Conservation (phyloP, 2,113 vertebrate genomes). For the Neodontobutis hainanensis region DNA sequence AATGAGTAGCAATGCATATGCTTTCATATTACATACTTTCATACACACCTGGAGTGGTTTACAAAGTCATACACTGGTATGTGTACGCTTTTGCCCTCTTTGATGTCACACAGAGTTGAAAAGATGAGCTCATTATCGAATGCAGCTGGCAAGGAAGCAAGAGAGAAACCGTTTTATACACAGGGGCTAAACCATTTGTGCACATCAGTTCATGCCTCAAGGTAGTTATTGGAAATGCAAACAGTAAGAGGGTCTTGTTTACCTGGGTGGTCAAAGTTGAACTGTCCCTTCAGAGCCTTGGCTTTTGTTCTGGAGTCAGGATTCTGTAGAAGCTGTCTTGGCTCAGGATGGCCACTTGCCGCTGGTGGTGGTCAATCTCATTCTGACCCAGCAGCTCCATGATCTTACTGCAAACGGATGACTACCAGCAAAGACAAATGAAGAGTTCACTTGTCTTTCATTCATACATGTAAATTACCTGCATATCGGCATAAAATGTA, state of each 20-base stretch:
- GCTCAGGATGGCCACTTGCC: constrained; percentile 95
- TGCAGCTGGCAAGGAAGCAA: constrained; percentile 80
- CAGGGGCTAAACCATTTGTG: neutral
- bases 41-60: constrained; percentile 86
- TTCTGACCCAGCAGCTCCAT: constrained; percentile 97
- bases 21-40: no score
- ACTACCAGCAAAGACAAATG: constrained; percentile 72
- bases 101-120: constrained; percentile 87
- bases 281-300: constrained; percentile 94
- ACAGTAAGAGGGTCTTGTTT: no score
- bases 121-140: constrained; percentile 94
- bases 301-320: constrained; percentile 92
- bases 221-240: neutral
- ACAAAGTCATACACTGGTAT: constrained; percentile 96
- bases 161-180: no score
- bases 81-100: constrained; percentile 89
- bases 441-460: neutral
- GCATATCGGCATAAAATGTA: no score
- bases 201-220: neutral
- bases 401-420: constrained; percentile 94
- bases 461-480: no score
- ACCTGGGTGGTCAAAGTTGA: constrained; percentile 99
- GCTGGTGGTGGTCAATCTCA: constrained; percentile 92
- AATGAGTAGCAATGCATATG: no score
- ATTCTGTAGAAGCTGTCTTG: constrained; percentile 97